Base-by-base conservation (phyloP, 2,888 invertebrate genomes). In the Camptogramma bilineatum region DNA sequence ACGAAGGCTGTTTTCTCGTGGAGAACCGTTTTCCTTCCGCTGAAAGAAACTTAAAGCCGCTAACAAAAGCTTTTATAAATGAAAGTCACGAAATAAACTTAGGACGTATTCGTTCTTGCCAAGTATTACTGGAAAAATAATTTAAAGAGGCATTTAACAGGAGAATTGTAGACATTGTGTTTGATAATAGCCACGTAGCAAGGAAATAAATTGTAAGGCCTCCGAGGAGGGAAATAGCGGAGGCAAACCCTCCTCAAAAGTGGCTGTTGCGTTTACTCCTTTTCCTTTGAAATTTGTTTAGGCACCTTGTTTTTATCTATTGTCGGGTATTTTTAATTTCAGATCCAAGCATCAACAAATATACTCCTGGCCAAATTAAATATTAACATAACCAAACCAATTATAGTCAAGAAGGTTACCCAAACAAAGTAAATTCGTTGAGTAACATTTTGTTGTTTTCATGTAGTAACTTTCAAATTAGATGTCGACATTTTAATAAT, bases 321-420 rank as follows among this genome's bases (percentile, higher is more conserved):
- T 44, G 31, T 51, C 31, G 8, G 9, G 24, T 28, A n/a, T 50
- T 50, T 28, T 48, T 18, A 50, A 24, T 50, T 50, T 50, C 4
- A 28, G 21, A n/a, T 47, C 19, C 21, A 13, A 31, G 17, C 9
- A 10, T 8, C 9, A 34, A 18, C 52, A 52, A 18, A 52, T 18
- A 34, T 50, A 44, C 4, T n/a, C 52, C 28, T 46, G 19, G 51
- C 78, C 80, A 82, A 83, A 83, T 84, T 79, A 82, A 86, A 82
- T 81, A 13, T 39, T 39, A 81, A 76, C 74, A 79, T 75, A 78
- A 57, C 46, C 13, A 34, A 39, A 39, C 34, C 34, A 39, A 39
- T 4, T 39, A 39, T 39, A 39, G 3, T 39, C 13, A 39, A n/a
- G 13, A 39, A 39, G 34, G 10, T 39, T 39, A 39, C 13, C 13